Percentiles rank a stretch among this genome's conserved stretches.
These are phyloP conservation scores for Julus scandinavius DNA, from an alignment of 2,888 invertebrate genomes.

Conservation along the genomic window DNA sequence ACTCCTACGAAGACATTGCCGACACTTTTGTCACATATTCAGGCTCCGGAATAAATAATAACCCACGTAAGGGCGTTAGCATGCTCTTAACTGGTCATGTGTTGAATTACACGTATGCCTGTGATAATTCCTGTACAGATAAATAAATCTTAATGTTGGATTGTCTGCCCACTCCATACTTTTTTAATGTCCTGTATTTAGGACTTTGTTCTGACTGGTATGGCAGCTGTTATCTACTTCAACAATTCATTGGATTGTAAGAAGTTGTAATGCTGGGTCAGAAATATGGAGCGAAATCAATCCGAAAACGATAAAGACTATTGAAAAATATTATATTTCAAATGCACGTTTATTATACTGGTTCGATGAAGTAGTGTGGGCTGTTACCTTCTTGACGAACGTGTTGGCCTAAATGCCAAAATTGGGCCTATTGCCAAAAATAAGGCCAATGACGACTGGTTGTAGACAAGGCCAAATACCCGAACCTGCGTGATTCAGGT, in stretches of 20 bases:
- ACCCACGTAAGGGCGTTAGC: constrained; percentile 31
- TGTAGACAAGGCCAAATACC: constrained; percentile 25
- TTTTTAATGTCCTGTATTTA: background rate
- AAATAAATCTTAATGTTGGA: constrained; percentile 8
- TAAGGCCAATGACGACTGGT: constrained; percentile 46
- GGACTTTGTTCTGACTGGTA: background rate
- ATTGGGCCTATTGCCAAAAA: constrained; percentile 25
- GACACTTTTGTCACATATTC: background rate
- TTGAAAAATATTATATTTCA: background rate
- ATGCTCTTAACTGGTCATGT: background rate
- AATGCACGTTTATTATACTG: background rate
- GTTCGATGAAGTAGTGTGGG: constrained; percentile 28
- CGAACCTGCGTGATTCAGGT: background rate
- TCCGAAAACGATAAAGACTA: background rate
- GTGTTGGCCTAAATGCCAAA: constrained; percentile 1
- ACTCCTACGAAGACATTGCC: background rate
- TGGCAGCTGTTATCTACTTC: background rate
- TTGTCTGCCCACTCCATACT: background rate
- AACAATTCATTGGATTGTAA: background rate
- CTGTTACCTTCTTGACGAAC: background rate
- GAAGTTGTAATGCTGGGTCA: background rate
- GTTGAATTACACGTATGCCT: background rate
- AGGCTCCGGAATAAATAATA: background rate
- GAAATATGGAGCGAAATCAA: background rate
- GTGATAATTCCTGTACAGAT: constrained; percentile 32